Evolutionary conservation across 2,113 vertebrate genomes (phyloP), one percentile per base, ranked within the genome.

Genomic region (Agelaius phoeniceus): DNA sequence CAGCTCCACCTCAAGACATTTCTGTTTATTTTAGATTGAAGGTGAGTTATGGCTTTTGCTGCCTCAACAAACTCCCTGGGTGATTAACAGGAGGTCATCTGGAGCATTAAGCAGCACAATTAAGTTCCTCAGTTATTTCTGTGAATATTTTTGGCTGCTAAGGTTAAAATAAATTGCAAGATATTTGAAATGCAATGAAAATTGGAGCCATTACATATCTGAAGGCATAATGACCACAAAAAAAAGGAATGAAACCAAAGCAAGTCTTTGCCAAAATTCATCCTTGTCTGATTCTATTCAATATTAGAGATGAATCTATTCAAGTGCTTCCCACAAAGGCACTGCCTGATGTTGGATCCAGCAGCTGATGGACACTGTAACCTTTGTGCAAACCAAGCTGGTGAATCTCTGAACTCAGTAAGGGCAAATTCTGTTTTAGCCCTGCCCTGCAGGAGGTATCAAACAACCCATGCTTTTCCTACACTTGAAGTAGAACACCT

Each of bases 81-180:
- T 88, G 68, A 93, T 95, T 88, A 94, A 77, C 39, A 71, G 37
- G 68, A 95, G 69, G 79, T 90, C 55, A 81, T 33, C 72, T 65
- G 73, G 22, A 81, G 26, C 68, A 31, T 41, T 71, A 80, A 90
- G 78, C 43, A 85, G 73, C 17, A 46, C 78, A 85, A 61, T 72
- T 68, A 49, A 39, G 65, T 41, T 68, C 59, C 35, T 63, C 59
- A 43, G 13, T 82, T 80, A 77, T 85, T 93, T 80, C 59, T 83
- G 59, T 72, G 48, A 95, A 52, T 74, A 57, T 84, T 95, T 95
- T 86, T 92, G 85, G 83, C 85, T 72, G 59, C 62, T 72, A 15
- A 75, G 37, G 72, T 65, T 86, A 67, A 77, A 88, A 33, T 22
- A 95, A 80, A 48, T 90, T 88, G 67, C 63, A 71, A 93, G 48